Conservation (phyloP, 2,797 vertebrate species). For the Channa striata region DNA sequence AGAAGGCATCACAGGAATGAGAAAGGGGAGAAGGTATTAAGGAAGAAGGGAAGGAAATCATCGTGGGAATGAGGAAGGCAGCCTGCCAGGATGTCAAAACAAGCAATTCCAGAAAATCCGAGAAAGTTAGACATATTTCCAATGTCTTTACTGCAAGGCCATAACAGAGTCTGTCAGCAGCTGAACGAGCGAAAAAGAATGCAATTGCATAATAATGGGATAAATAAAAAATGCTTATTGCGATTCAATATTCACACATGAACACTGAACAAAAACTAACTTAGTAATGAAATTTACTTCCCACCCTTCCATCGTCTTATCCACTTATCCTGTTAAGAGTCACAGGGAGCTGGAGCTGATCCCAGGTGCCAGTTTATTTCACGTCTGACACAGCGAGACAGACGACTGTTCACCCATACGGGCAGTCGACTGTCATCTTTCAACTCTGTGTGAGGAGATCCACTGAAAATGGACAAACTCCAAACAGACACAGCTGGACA, state of each 20-base stretch:
- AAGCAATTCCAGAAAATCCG: constrained; percentile 35
- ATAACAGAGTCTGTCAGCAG: neutral
- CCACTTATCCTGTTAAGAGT: too few species aligned
- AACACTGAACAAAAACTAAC: constrained; percentile 9
- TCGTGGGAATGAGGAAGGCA: constrained; percentile 26
- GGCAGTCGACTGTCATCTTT: too few species aligned
- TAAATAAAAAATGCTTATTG: constrained; percentile 29
- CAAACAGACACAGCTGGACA: too few species aligned
- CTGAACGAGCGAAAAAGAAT: neutral
- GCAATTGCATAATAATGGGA: constrained; percentile 2
- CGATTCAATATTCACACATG: constrained; percentile 16
- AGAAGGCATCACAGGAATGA: constrained; percentile 16
- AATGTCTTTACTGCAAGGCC: neutral
- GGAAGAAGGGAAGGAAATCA: constrained; percentile 25
- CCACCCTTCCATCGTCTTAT: too few species aligned
- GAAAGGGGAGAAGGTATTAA: constrained; percentile 20
- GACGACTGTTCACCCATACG: too few species aligned
- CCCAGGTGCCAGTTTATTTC: too few species aligned
- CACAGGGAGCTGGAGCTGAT: too few species aligned
- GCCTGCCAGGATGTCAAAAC: constrained; percentile 34
- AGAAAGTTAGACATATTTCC: constrained; percentile 27
- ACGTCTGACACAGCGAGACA: too few species aligned
- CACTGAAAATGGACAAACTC: too few species aligned
- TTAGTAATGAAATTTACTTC: neutral
- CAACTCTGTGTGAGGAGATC: too few species aligned